Evolutionary conservation across 2,888 invertebrate genomes (phyloP), one percentile per base, ranked within the genome.

Genomic region (Timema podura): DNA sequence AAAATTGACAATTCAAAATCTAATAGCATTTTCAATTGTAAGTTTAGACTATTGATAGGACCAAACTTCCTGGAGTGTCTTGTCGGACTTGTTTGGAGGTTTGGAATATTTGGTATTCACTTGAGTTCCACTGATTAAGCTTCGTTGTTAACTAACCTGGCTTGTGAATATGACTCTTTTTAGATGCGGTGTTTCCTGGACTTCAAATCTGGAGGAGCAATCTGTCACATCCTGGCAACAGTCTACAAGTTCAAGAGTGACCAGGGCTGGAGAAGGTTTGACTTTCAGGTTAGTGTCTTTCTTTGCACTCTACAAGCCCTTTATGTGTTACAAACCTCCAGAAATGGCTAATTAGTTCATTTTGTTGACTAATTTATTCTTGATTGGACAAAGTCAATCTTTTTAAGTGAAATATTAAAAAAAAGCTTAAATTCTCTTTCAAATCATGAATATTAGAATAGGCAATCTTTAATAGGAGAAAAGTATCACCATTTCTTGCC

Each of bases 231-330:
- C 80, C 88, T 98, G 76, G 90, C 93, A 76, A 92, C 96, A 75
- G 96, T 95, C 81, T 98, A 92, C 86, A 93, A 94, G 79, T 97
- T 95, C 85, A 96, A 96, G 83, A 91, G 90, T 82, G 98, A 98
- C 82, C 97, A 97, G 83, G 92, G 95, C 81, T 97, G 95, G 90
- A 89, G 96, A 79, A 89, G 95, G 82, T 95, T 97, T 82, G 95
- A 96, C 85, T 91, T 95, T 83, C 92, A 92, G 82, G 90, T 92
- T 81, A 88, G 88, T 30, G 13, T n/a, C 15, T n/a, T 44, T 16
- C 11, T 11, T 30, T n/a, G n/a, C 13, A 65, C n/a, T 44, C 47
- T 30, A 30, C 47, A 15, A 46, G 15, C n/a, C 30, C 9, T 65
- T 11, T n/a, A 7, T 47, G 11, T 44, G 7, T 15, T 65, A 65